phyloP scores from a whole-genome alignment of 2,113 vertebrate species.

The Carettochelys insculpta region DNA sequence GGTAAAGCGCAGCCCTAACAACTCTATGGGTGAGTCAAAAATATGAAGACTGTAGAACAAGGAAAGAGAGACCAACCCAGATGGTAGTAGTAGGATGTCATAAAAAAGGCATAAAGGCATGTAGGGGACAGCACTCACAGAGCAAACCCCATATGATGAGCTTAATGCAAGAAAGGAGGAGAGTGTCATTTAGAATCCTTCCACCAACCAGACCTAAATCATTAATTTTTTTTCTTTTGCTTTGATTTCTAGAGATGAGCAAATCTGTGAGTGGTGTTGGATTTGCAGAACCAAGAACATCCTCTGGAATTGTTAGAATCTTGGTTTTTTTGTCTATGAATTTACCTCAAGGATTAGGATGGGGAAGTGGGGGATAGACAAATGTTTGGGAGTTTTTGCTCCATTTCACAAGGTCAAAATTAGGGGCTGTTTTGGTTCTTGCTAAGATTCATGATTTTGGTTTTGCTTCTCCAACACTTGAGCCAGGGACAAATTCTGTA shows the following conservation, averaged over 20 bases:
- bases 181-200: too few relatives aligned
- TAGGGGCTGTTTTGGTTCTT: not conserved
- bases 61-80: too few relatives aligned
- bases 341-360: not conserved
- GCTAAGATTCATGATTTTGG: not conserved
- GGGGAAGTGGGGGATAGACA: not conserved
- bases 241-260: not conserved
- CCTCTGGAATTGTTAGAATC: not conserved
- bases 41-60: too few relatives aligned
- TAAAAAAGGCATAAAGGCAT: too few relatives aligned
- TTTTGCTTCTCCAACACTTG: constrained; percentile 20
- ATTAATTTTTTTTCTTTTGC: not conserved
- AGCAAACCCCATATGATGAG: too few relatives aligned
- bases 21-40: too few relatives aligned
- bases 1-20: too few relatives aligned
- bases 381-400: constrained; percentile 8
- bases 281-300: not conserved
- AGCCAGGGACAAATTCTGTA: constrained; percentile 55
- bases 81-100: too few relatives aligned
- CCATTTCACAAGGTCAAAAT: constrained; percentile 52
- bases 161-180: too few relatives aligned
- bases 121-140: too few relatives aligned
- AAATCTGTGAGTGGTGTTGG: not conserved
- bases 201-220: not conserved
- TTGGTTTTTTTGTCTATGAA: not conserved